phyloP scores from a whole-genome alignment of 1,140 invertebrate genomes.

The Calycopis cecrops region DNA sequence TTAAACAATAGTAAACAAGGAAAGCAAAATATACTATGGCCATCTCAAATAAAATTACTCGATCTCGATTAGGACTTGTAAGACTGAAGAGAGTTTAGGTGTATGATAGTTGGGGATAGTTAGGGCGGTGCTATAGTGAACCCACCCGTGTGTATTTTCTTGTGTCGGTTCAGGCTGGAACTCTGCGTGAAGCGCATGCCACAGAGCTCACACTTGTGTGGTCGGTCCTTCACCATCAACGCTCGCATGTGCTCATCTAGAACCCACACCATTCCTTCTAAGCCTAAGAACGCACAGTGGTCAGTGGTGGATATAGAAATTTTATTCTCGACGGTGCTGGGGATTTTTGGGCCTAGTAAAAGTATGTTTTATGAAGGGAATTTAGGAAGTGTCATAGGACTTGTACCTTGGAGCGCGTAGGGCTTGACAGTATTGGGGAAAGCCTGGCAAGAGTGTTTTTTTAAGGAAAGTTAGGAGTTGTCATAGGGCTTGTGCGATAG shows the following conservation, averaged over 20 bases:
- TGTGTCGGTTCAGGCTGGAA: constrained; percentile 88
- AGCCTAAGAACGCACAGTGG: constrained; percentile 45
- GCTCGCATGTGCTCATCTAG: constrained; percentile 75
- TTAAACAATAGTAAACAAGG: neutral
- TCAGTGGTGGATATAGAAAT: constrained; percentile 20
- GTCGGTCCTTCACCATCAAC: constrained; percentile 78
- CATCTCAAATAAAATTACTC: too few relatives aligned
- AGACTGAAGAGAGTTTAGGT: constrained; percentile 18
- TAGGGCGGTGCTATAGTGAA: constrained; percentile 41
- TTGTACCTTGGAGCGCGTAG: too few relatives aligned
- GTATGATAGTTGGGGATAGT: constrained; percentile 52
- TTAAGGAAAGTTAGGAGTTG: too few relatives aligned
- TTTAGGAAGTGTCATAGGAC: too few relatives aligned
- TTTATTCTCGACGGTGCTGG: too few relatives aligned
- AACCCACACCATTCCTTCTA: constrained; percentile 59
- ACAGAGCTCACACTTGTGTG: constrained; percentile 86
- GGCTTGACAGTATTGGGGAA: too few relatives aligned
- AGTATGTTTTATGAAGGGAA: too few relatives aligned
- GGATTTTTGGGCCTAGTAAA: too few relatives aligned
- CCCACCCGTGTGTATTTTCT: constrained; percentile 86
- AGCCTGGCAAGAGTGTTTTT: too few relatives aligned
- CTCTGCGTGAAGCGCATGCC: constrained; percentile 86
- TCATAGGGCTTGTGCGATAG: too few relatives aligned
- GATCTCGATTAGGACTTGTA: neutral
- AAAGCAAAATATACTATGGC: neutral